These are phyloP conservation scores for Orchesellides sinensis DNA, from an alignment of 2,888 invertebrate species.

Conservation along the genomic window DNA sequence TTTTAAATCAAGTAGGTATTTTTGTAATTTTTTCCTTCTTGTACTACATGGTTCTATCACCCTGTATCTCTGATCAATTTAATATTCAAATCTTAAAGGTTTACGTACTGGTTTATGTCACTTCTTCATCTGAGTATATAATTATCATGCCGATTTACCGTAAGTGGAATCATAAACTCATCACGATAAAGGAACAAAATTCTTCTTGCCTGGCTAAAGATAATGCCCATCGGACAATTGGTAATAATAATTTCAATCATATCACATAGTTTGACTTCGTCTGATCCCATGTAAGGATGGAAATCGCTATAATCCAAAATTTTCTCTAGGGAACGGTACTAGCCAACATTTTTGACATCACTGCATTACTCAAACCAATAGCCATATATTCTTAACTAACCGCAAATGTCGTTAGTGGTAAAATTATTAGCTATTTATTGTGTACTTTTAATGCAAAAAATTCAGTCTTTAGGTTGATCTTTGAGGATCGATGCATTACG, in stretches of 20 bases:
- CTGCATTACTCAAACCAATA: neutral
- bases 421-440: neutral
- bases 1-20: neutral
- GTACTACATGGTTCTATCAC: neutral
- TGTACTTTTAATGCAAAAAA: neutral
- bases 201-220: too few species aligned
- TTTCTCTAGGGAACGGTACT: neutral
- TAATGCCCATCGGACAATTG: neutral
- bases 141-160: neutral
- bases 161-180: neutral
- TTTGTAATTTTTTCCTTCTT: neutral
- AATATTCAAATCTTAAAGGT: neutral
- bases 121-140: neutral
- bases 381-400: neutral
- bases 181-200: neutral
- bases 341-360: conserved; percentile 9
- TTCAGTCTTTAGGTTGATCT: too few species aligned
- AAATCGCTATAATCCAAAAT: conserved; percentile 3
- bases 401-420: neutral
- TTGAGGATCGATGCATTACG: too few species aligned
- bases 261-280: neutral
- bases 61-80: neutral
- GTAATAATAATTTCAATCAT: neutral
- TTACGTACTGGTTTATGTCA: neutral
- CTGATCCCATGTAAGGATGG: neutral